Base-by-base conservation (phyloP, 2,888 invertebrate species). In the Amphipoea lucens region DNA sequence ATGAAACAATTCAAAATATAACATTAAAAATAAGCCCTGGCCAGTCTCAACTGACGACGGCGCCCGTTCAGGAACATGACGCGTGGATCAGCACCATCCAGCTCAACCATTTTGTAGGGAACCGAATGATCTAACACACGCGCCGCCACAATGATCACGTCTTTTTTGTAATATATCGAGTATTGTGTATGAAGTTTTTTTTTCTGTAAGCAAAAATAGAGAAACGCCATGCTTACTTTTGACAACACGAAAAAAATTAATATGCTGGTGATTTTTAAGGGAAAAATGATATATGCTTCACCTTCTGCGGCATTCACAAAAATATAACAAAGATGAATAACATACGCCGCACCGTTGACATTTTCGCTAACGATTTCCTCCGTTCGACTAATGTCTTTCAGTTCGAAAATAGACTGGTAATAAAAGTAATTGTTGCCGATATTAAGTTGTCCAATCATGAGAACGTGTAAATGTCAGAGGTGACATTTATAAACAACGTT, bases 391-490 rank as follows among this genome's bases (percentile, higher is more conserved):
- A 77, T 69, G 42, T 65, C 11, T 17, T 29, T 57, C n/a, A 76
- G 48, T 57, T 68, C 63, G 12, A 57, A 82, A 68, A 76, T 51
- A 76, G 57, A 60, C 68, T 20, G 29, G n/a, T 65, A 57, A 66
- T 62, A 62, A 54, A 74, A 69, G 9, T 42, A 69, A 69, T 65
- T 74, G 62, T 29, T 36, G 36, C 20, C 20, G 1, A 2, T 69
- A 60, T 57, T 60, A 69, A 70, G 36, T 82, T 29, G 11, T 48
- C 17, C n/a, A 36, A 60, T 54, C n/a, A 70, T 40, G 40, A 48
- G 23, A 73, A 76, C 51, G n/a, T 40, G 54, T 78, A 57, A 71
- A 81, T 81, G 48, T 63, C 75, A 62, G 54, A n/a, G 2, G 29
- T 14, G 20, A 76, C 63, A 40, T 75, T 63, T 76, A 14, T 51